These are phyloP conservation scores for Mesorhabditis sp. DNA, from an alignment of 2,888 invertebrate species.

Conservation along the genomic window DNA sequence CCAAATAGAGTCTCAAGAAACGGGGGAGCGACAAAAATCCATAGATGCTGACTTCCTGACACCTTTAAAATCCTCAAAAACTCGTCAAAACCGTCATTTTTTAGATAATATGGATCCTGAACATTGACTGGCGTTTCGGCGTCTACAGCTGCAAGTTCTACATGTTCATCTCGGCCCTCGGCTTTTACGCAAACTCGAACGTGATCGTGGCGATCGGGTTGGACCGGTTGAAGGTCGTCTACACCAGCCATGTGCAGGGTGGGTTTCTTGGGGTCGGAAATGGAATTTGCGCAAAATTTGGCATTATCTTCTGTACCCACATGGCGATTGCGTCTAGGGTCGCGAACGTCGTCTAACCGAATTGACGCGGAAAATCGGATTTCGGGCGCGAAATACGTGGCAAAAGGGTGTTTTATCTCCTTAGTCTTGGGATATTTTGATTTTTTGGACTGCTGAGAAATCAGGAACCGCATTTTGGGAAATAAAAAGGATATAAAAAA, in stretches of 20 bases:
- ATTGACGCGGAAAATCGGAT: too few species aligned
- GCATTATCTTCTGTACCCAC: too few species aligned
- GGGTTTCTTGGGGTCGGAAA: not conserved
- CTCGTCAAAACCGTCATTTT: conserved; percentile 4
- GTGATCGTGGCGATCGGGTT: conserved; percentile 47
- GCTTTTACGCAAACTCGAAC: conserved; percentile 49
- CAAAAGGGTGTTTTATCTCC: too few species aligned
- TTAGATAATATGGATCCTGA: conserved; percentile 41
- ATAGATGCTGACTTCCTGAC: not conserved
- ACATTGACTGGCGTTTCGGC: conserved; percentile 44
- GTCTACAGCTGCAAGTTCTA: conserved; percentile 35
- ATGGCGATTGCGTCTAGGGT: too few species aligned
- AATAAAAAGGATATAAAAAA: too few species aligned
- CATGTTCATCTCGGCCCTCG: conserved; percentile 44
- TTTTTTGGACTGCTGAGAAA: too few species aligned
- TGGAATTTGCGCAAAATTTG: too few species aligned
- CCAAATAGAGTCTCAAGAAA: too few species aligned
- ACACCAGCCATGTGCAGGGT: conserved; percentile 48
- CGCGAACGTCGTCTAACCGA: too few species aligned
- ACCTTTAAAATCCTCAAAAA: not conserved
- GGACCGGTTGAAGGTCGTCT: conserved; percentile 46
- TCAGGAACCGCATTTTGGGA: too few species aligned
- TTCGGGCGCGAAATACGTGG: too few species aligned
- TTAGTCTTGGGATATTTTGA: too few species aligned
- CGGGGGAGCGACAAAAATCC: not conserved